A percentile compares a stretch with the other conserved stretches of the same genome.
phyloP scores from a whole-genome alignment of 1,140 invertebrate genomes.

The Cherax quadricarinatus region DNA sequence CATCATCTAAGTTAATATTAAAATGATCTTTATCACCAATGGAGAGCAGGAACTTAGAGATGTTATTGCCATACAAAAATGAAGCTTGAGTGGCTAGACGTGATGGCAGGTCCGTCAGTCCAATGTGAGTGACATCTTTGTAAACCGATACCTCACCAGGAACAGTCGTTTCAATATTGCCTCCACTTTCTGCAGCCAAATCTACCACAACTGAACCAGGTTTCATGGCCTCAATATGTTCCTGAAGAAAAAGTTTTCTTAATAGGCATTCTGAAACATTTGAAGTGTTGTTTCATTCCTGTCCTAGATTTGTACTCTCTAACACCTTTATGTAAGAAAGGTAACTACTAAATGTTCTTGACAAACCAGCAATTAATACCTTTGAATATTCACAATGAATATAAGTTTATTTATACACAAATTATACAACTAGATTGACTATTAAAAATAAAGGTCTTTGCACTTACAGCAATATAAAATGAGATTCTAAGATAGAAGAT shows the following conservation, averaged over 20 bases:
- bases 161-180: constrained; percentile 90
- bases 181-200: constrained; percentile 91
- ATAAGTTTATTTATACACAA: no score
- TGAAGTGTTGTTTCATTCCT: not conserved
- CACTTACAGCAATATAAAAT: no score
- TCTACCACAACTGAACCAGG: constrained; percentile 94
- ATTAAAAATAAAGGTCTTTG: no score
- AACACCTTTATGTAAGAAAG: no score
- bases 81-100: constrained; percentile 91
- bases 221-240: constrained; percentile 90
- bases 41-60: constrained; percentile 90
- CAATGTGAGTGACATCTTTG: constrained; percentile 90
- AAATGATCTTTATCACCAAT: constrained; percentile 87
- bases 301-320: not conserved
- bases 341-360: no score
- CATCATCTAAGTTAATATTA: constrained; percentile 88
- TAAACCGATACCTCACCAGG: constrained; percentile 87
- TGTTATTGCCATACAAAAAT: constrained; percentile 93
- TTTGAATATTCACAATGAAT: no score
- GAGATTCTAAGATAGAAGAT: no score
- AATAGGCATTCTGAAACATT: not conserved
- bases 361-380: no score
- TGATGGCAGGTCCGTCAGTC: constrained; percentile 90
- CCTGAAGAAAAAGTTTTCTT: constrained; percentile 77
- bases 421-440: no score